phyloP scores from a whole-genome alignment of 2,888 invertebrate genomes.

The Aphodius sticticus region DNA sequence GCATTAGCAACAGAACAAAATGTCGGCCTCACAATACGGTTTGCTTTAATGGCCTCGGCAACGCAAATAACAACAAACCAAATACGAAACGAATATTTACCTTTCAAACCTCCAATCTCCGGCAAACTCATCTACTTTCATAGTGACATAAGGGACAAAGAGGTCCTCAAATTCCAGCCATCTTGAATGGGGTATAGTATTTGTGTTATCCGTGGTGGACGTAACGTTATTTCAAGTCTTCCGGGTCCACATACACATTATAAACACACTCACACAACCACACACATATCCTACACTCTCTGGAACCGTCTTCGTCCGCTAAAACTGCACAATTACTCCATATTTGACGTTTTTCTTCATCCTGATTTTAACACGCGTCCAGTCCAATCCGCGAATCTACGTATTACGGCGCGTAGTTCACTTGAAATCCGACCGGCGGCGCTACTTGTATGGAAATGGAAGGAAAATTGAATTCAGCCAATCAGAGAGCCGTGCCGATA shows the following conservation, averaged over 20 bases:
- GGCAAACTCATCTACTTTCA: constrained; percentile 72
- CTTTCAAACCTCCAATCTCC: constrained; percentile 70
- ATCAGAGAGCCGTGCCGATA: constrained; percentile 12
- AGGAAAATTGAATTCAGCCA: constrained; percentile 37
- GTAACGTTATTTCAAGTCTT: constrained; percentile 10
- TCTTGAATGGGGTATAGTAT: constrained; percentile 62
- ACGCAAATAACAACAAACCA: neutral
- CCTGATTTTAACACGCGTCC: constrained; percentile 55
- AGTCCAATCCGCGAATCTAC: constrained; percentile 55
- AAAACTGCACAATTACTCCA: constrained; percentile 52
- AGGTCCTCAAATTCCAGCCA: constrained; percentile 77
- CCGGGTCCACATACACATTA: constrained; percentile 39
- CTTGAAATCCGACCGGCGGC: constrained; percentile 33
- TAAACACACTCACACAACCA: constrained; percentile 44
- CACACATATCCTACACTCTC: constrained; percentile 47
- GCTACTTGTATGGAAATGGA: constrained; percentile 35
- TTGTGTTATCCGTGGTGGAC: constrained; percentile 13
- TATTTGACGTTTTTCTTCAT: constrained; percentile 56
- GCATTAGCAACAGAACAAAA: constrained; percentile 22
- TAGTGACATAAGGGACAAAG: constrained; percentile 74
- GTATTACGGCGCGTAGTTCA: constrained; percentile 47
- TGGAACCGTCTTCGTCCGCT: constrained; percentile 45
- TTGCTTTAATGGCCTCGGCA: neutral
- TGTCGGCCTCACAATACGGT: constrained; percentile 28
- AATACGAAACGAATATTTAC: constrained; percentile 57